A percentile compares a stretch with the other conserved stretches of the same genome.
Evolutionary conservation across 2,797 vertebrate genomes (phyloP).

Genomic region (Simalia tracyae): DNA sequence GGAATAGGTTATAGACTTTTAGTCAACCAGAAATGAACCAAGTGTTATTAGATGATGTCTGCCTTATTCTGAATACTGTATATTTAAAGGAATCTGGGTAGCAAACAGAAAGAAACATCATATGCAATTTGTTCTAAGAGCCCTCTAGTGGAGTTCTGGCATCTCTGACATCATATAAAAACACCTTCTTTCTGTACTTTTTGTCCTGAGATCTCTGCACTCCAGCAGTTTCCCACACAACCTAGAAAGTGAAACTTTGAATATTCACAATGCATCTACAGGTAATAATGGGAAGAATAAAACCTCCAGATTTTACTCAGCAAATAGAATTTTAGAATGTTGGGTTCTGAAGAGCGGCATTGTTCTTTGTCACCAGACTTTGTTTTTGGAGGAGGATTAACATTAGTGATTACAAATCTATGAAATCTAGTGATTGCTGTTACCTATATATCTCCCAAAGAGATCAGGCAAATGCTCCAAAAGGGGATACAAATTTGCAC

Average conservation of each 20-base stretch:
- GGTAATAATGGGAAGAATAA: not conserved
- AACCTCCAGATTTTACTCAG: not conserved
- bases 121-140: not conserved
- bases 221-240: not conserved
- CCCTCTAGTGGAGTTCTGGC: not conserved
- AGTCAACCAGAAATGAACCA: constrained; percentile 63
- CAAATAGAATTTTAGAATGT: not conserved
- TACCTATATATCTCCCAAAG: not conserved
- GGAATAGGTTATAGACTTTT: constrained; percentile 68
- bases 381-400: not conserved
- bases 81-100: constrained; percentile 2
- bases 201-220: not conserved
- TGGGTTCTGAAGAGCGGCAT: not conserved
- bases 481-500: not conserved
- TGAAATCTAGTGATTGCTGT: not conserved
- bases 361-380: not conserved
- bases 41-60: constrained; percentile 29
- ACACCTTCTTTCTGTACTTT: not conserved
- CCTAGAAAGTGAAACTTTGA: not conserved
- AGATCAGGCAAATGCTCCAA: not conserved
- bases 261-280: not conserved
- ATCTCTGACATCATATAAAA: not conserved
- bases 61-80: not conserved
- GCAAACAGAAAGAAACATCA: not conserved
- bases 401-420: not conserved